These are phyloP conservation scores for Pogonophryne albipinna DNA, from an alignment of 2,797 vertebrate species.

Conservation along the genomic window DNA sequence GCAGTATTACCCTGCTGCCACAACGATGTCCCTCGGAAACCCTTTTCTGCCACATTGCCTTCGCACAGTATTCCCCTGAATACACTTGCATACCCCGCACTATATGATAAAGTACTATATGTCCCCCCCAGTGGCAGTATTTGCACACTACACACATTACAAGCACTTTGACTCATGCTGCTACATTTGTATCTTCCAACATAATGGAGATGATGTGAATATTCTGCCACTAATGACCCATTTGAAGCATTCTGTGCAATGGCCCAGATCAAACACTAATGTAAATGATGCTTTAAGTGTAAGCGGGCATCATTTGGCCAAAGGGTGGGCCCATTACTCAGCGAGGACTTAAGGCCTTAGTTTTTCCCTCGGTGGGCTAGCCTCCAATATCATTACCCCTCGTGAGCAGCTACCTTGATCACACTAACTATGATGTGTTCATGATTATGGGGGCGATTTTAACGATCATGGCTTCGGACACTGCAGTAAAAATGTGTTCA, in stretches of 20 bases:
- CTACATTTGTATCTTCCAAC: constrained; percentile 70
- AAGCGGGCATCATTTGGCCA: constrained; percentile 74
- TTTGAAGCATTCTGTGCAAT: constrained; percentile 69
- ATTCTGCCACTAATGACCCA: constrained; percentile 74
- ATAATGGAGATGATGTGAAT: constrained; percentile 70
- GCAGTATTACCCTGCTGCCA: constrained; percentile 74
- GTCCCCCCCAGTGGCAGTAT: constrained; percentile 71
- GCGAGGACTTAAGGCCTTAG: constrained; percentile 51
- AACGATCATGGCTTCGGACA: constrained; percentile 65
- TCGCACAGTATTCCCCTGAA: constrained; percentile 54
- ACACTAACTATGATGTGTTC: constrained; percentile 67
- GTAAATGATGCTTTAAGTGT: constrained; percentile 79
- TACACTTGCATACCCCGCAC: constrained; percentile 47
- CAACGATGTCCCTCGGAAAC: constrained; percentile 48
- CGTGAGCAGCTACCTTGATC: constrained; percentile 66
- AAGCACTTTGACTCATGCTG: constrained; percentile 74
- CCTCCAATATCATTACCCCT: constrained; percentile 63
- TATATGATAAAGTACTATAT: constrained; percentile 59
- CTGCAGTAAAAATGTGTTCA: constrained; percentile 55
- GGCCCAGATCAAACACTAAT: constrained; percentile 75
- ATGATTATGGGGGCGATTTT: constrained; percentile 64
- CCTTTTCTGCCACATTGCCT: constrained; percentile 64
- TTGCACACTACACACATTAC: constrained; percentile 76
- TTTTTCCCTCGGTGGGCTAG: constrained; percentile 46
- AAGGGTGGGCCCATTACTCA: constrained; percentile 69